These are phyloP conservation scores for Thamnaconus septentrionalis DNA, from an alignment of 2,113 vertebrate genomes.

Conservation along the genomic window DNA sequence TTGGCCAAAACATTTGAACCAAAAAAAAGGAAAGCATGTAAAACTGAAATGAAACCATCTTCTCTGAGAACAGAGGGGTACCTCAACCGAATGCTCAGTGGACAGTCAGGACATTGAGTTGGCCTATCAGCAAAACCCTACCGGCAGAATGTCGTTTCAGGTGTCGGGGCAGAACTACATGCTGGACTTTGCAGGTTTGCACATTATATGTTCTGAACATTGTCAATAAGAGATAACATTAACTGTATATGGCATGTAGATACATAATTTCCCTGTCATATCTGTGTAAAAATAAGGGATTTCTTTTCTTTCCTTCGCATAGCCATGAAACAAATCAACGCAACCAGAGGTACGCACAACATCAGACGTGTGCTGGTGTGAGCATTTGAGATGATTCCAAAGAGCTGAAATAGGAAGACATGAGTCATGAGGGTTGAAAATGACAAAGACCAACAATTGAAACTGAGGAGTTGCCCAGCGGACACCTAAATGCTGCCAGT, in stretches of 20 bases:
- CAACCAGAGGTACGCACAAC: constrained; percentile 14
- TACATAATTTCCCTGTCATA: too few relatives aligned
- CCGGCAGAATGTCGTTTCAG: constrained; percentile 28
- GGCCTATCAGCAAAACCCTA: constrained; percentile 45
- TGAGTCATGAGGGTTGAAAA: too few relatives aligned
- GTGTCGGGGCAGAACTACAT: constrained; percentile 34
- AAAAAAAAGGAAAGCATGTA: constrained; percentile 3
- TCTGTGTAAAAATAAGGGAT: too few relatives aligned
- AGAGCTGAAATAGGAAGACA: background rate
- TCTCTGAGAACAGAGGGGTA: background rate
- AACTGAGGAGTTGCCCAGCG: too few relatives aligned
- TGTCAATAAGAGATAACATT: too few relatives aligned
- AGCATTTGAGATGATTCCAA: background rate
- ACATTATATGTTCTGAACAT: too few relatives aligned
- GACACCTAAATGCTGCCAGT: too few relatives aligned
- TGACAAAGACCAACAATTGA: too few relatives aligned
- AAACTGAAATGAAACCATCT: too few relatives aligned
- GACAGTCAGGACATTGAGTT: constrained; percentile 61
- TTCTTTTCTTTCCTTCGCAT: constrained; percentile 1
- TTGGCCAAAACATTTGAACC: background rate
- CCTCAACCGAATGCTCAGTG: constrained; percentile 36
- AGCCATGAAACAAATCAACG: constrained; percentile 67
- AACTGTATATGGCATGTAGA: too few relatives aligned
- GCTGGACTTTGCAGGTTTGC: constrained; percentile 65
- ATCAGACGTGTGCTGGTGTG: constrained; percentile 44